A percentile compares a stretch with the other conserved stretches of the same genome.
phyloP scores from a whole-genome alignment of 1,140 invertebrate species.

The Panagrolaimus sp. region DNA sequence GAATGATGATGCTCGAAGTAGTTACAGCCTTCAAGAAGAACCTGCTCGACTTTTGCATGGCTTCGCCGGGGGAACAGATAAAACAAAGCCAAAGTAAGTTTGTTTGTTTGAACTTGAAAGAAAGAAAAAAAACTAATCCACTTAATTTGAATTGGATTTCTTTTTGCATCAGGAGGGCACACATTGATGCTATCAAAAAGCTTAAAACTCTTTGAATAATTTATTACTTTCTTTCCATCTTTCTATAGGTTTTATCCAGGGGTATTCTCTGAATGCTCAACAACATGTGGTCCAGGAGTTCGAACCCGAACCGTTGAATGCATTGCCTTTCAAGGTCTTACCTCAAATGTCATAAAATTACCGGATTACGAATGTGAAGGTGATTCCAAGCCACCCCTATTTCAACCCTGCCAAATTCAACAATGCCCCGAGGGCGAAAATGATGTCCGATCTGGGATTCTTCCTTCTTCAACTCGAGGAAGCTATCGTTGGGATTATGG shows the following conservation, averaged over 20 bases:
- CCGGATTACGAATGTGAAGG: constrained; percentile 56
- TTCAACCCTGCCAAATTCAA: constrained; percentile 49
- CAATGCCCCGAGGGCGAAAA: constrained; percentile 26
- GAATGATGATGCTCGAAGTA: constrained; percentile 12
- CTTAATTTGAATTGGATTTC: too few species aligned
- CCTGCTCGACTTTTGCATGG: neutral
- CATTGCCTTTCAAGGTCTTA: constrained; percentile 56
- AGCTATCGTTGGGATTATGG: constrained; percentile 60
- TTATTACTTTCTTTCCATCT: neutral
- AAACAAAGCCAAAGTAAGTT: constrained; percentile 9
- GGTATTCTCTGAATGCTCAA: constrained; percentile 75
- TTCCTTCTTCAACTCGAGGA: too few species aligned
- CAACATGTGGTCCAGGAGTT: constrained; percentile 68
- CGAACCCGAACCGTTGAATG: constrained; percentile 72
- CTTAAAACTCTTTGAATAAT: neutral
- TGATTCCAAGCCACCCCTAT: constrained; percentile 43
- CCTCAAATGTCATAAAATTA: constrained; percentile 39
- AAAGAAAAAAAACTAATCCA: too few species aligned
- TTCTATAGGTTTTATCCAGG: constrained; percentile 61
- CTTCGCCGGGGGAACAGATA: neutral
- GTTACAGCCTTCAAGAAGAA: constrained; percentile 8
- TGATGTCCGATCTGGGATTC: constrained; percentile 16
- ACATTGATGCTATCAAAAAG: neutral
- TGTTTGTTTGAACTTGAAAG: neutral
- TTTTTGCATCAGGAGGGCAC: too few species aligned